Percentiles rank a stretch among this genome's conserved stretches.
Evolutionary conservation across 2,113 vertebrate genomes (phyloP).

Genomic region (Oryctolagus cuniculus): DNA sequence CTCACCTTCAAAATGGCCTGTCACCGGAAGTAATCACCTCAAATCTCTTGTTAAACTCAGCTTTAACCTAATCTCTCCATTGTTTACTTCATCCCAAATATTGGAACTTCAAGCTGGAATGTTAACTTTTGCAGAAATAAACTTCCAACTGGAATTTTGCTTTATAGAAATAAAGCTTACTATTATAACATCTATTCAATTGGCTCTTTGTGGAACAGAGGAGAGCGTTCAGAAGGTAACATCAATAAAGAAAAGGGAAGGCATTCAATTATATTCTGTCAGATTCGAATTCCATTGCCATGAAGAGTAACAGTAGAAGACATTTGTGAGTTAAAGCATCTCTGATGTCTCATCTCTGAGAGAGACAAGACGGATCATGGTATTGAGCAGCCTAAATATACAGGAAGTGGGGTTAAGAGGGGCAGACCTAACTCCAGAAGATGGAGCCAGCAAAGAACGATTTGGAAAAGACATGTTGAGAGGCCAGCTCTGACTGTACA

Average conservation of each 20-base stretch:
- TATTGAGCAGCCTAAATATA: background rate
- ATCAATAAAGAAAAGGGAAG: background rate
- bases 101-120: constrained; percentile 6
- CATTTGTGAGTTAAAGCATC: background rate
- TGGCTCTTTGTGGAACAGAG: background rate
- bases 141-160: constrained; percentile 29
- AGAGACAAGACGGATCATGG: background rate
- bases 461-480: background rate
- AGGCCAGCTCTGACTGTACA: background rate
- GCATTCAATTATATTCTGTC: background rate
- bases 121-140: background rate
- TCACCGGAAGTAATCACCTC: constrained; percentile 30
- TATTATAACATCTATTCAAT: background rate
- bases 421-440: background rate
- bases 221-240: background rate
- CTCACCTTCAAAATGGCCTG: constrained; percentile 17
- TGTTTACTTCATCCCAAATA: constrained; percentile 2
- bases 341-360: background rate
- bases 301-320: background rate
- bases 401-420: background rate
- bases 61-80: background rate
- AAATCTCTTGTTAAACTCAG: background rate
- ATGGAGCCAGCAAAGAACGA: background rate
- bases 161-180: background rate
- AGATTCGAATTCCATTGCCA: background rate